Evolutionary conservation across 2,888 invertebrate species (phyloP), one percentile per base, ranked within the genome.

Genomic region (Harpagoxenus sublaevis): DNA sequence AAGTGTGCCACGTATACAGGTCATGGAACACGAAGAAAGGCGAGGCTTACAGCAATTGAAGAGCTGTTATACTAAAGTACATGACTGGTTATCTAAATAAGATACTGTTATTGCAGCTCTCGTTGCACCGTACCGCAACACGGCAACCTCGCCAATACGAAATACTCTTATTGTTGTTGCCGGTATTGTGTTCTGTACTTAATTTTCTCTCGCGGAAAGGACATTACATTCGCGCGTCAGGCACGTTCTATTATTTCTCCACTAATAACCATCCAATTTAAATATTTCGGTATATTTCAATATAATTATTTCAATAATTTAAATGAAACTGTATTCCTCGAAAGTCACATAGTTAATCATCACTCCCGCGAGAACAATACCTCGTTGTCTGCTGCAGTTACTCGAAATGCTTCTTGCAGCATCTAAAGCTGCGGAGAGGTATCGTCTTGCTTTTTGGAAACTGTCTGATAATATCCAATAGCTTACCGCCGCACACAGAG

Each of bases 71-170:
- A 60, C 73, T 68, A 12, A 79, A 60, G 79, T 70, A 39, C 75
- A 73, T 45, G 74, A 60, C 75, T 81, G 60, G 75, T 81, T 81
- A 75, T 74, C 75, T 81, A 81, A 81, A 81, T 81, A 74, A 81
- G 75, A 74, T 81, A 81, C 60, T 60, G 60, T 81, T 81, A 75
- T 81, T 81, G 48, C 35, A 55, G 45, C 23, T 60, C 57, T 57
- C 74, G 18, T 48, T 79, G 75, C 48, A 39, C 12, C 74, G 60
- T 57, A 18, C 28, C 77, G 15, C 39, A 63, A 66, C 53, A 53
- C 28, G 31, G 39, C 45, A 42, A 71, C 15, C 35, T 73, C 57
- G 28, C 57, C 57, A 28, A 74, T 81, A 45, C 55, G 31, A 55
- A 78, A 23, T 57, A 48, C 35, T 35, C 57, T 1, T 55, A 73